Base-by-base conservation (phyloP, 1,140 invertebrate genomes). In the Papilio dardanus region DNA sequence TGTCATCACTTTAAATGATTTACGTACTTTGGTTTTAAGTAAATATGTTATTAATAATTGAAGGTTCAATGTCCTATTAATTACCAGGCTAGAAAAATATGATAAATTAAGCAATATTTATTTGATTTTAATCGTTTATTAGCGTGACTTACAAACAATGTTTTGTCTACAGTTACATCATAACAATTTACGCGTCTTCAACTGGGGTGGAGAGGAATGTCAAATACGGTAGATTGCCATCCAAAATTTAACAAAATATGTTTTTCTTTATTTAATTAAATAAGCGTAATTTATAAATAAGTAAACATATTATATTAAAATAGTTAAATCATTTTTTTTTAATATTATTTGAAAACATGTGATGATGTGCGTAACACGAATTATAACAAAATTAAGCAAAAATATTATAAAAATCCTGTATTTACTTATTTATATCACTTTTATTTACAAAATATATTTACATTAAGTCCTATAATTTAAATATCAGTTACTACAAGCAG, bases 371-470 rank as follows among this genome's bases (percentile, higher is more conserved):
- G 67, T 69, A 69, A 62, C 54, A 30, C 10, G 24, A 62, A 21
- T 37, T 69, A 24, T 35, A 69, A 33, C 19, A 35, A 69, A 69
- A 37, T 35, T 10, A 37, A 69, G 21, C 31, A 69, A 69, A 69
- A 21, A 69, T 24, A 69, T 68, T 19, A 24, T 69, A 14, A 35
- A 66, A 66, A 66, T 33, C 16, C 8, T 2, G 3, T 33, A 21
- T 12, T 33, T 40, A 68, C 8, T 7, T 67, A 33, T 8, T 8
- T 31, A 33, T 68, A 58, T 35, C 4, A 67, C 14, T 37, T 24
- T 19, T 69, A 69, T 69, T 42, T 69, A 69, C 67, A 69, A 40
- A 68, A 69, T 69, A n/a, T n/a, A 69, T 69, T 69, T 69, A 69
- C 67, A 69, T 21, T 40, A 35, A 8, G 30, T 68, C 28, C 35